phyloP scores from a whole-genome alignment of 2,797 vertebrate species.

The Mormyrus proboscirostris region DNA sequence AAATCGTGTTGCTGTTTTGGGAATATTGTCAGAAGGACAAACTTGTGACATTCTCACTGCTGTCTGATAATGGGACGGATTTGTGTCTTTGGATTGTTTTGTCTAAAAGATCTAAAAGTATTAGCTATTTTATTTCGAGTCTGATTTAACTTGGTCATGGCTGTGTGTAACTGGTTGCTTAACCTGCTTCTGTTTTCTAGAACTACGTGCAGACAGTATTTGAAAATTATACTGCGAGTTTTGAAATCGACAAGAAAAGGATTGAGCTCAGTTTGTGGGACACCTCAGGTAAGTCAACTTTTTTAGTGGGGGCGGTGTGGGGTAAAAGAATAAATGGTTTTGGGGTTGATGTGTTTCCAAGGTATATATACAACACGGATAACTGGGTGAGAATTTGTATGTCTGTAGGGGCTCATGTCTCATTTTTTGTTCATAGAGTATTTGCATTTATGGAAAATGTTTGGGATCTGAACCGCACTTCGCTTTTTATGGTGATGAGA shows the following conservation, averaged over 20 bases:
- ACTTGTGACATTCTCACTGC: neutral
- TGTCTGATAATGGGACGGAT: neutral
- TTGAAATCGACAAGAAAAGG: slow-evolving; percentile 81
- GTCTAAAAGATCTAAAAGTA: neutral
- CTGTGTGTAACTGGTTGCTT: slow-evolving; percentile 1
- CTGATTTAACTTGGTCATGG: neutral
- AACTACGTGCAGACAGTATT: slow-evolving; percentile 83
- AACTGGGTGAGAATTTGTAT: neutral
- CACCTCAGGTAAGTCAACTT: slow-evolving; percentile 73
- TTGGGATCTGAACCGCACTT: neutral
- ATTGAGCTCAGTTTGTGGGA: slow-evolving; percentile 88
- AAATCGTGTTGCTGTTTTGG: neutral
- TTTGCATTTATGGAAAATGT: neutral
- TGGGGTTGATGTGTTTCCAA: neutral
- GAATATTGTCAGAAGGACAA: neutral
- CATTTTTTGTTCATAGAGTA: neutral
- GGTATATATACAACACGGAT: neutral
- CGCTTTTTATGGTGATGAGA: neutral
- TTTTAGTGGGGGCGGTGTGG: neutral
- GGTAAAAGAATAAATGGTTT: neutral
- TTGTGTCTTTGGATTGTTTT: neutral
- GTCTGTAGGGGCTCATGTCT: neutral
- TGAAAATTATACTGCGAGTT: slow-evolving; percentile 87
- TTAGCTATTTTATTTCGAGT: neutral
- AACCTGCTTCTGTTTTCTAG: slow-evolving; percentile 43